A percentile compares a stretch with the other conserved stretches of the same genome.
Conservation (phyloP, 2,113 vertebrate species). For the Ailurus styani region DNA sequence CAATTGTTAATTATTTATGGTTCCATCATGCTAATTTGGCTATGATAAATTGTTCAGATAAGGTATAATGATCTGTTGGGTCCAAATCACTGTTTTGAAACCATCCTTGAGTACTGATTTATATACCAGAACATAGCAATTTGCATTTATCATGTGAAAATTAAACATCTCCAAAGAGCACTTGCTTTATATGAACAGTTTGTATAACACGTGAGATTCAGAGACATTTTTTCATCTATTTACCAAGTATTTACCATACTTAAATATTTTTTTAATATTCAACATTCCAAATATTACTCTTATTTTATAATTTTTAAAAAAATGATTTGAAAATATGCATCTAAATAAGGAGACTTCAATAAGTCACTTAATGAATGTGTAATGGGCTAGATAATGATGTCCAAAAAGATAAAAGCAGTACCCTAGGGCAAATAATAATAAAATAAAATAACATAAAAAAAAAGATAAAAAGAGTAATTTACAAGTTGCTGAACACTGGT, state of each 20-base stretch:
- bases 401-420: neutral
- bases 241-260: neutral
- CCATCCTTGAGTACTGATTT: neutral
- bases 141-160: neutral
- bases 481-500: neutral
- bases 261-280: neutral
- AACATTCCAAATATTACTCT: neutral
- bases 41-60: neutral
- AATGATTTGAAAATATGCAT: neutral
- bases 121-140: neutral
- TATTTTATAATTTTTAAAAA: neutral
- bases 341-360: neutral
- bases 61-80: neutral
- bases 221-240: neutral
- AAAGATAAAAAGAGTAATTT: neutral
- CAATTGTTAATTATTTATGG: neutral
- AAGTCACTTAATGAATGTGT: neutral
- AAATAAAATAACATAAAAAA: too few relatives aligned
- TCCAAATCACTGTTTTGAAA: neutral
- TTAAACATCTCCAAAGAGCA: neutral
- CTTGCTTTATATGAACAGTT: neutral
- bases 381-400: neutral
- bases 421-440: too few relatives aligned
- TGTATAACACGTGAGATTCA: neutral
- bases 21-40: neutral